Conservation (phyloP, 2,113 vertebrate genomes). For the Camelus dromedarius region DNA sequence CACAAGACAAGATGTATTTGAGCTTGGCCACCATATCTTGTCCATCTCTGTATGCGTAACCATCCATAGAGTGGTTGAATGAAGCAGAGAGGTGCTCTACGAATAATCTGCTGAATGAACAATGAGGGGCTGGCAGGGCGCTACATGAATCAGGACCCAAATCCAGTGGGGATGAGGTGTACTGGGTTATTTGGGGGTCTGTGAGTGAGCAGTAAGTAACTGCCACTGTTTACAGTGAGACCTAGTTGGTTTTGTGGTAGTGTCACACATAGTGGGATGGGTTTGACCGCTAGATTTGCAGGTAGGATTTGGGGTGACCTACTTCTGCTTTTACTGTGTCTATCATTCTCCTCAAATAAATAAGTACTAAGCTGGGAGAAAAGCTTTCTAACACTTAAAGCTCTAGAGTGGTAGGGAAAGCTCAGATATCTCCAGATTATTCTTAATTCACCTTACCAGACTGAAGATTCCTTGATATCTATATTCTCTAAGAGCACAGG, state of each 20-base stretch:
- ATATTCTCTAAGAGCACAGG: neutral
- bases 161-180: neutral
- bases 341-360: neutral
- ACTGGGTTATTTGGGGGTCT: neutral
- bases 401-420: neutral
- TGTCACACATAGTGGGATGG: neutral
- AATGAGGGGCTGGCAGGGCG: neutral
- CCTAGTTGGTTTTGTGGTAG: neutral
- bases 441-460: neutral
- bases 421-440: neutral
- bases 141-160: neutral
- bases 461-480: neutral
- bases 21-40: neutral
- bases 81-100: neutral
- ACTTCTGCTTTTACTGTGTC: neutral
- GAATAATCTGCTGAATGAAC: neutral
- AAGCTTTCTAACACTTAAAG: neutral
- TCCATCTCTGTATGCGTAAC: neutral
- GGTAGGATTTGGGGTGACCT: neutral
- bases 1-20: neutral
- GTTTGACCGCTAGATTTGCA: neutral
- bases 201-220: neutral
- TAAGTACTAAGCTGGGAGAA: neutral
- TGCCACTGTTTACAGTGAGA: neutral
- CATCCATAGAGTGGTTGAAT: neutral